These are phyloP conservation scores for Aulostomus chinensis DNA, from an alignment of 2,797 vertebrate genomes.

Conservation along the genomic window DNA sequence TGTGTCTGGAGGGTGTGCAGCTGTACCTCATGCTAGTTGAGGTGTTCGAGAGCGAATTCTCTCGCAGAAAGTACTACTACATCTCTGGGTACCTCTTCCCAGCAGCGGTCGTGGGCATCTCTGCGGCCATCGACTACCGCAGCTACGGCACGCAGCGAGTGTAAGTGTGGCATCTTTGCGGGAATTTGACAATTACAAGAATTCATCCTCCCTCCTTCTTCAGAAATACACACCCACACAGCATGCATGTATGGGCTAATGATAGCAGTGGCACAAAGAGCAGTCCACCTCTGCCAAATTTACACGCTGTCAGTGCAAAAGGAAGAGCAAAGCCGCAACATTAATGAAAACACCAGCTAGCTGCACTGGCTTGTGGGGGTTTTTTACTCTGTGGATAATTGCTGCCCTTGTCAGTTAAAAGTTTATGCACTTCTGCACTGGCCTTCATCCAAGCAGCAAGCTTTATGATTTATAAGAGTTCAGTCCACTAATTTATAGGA, in stretches of 20 bases:
- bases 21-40: constrained; percentile 98
- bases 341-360: constrained; percentile 63
- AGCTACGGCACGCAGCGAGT: constrained; percentile 94
- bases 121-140: constrained; percentile 94
- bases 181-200: constrained; percentile 5
- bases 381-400: constrained; percentile 71
- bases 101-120: constrained; percentile 94
- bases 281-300: constrained; percentile 54
- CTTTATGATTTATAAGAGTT: constrained; percentile 53
- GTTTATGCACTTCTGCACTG: constrained; percentile 59
- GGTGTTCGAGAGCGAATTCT: constrained; percentile 98
- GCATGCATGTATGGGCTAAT: constrained; percentile 52
- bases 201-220: constrained; percentile 3
- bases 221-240: constrained; percentile 24
- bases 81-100: constrained; percentile 95
- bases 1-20: constrained; percentile 97
- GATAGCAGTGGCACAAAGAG: constrained; percentile 62
- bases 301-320: constrained; percentile 63
- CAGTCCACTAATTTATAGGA: constrained; percentile 51
- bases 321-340: constrained; percentile 50
- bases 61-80: constrained; percentile 97
- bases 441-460: constrained; percentile 57
- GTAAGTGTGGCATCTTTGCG: constrained; percentile 82
- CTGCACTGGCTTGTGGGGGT: constrained; percentile 43
- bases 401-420: constrained; percentile 67